These are phyloP conservation scores for Columbina picui DNA, from an alignment of 2,113 vertebrate species.

Conservation along the genomic window DNA sequence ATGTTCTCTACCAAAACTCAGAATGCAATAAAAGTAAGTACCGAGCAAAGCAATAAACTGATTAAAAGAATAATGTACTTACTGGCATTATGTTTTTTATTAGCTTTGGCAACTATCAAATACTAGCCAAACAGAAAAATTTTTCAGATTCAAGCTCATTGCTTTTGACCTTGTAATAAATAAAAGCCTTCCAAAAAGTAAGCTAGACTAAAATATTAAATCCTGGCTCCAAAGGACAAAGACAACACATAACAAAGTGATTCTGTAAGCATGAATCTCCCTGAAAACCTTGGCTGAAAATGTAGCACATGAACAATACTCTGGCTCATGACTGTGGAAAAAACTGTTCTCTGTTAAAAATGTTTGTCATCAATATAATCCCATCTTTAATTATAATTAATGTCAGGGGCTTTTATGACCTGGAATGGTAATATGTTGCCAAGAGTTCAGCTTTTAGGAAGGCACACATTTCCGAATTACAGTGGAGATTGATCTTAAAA, in stretches of 20 bases:
- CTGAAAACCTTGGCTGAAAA: constrained; percentile 56
- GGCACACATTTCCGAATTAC: neutral
- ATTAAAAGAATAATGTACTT: neutral
- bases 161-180: constrained; percentile 52
- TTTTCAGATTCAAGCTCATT: neutral
- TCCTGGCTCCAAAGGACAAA: constrained; percentile 13
- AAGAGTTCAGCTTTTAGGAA: constrained; percentile 21
- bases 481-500: constrained; percentile 22
- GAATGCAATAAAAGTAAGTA: neutral
- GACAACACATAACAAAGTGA: neutral
- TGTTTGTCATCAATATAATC: constrained; percentile 52
- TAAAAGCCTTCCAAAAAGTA: constrained; percentile 24
- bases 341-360: constrained; percentile 30
- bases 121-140: constrained; percentile 8
- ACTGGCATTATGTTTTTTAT: neutral
- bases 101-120: neutral
- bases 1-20: neutral
- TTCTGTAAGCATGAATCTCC: constrained; percentile 38
- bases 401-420: neutral
- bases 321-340: constrained; percentile 44
- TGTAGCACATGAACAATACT: constrained; percentile 16
- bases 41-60: neutral
- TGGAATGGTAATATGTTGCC: neutral
- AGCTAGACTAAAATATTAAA: constrained; percentile 43
- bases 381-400: constrained; percentile 50